phyloP scores from a whole-genome alignment of 1,140 invertebrate species.

The Philopotamus ludificatus region DNA sequence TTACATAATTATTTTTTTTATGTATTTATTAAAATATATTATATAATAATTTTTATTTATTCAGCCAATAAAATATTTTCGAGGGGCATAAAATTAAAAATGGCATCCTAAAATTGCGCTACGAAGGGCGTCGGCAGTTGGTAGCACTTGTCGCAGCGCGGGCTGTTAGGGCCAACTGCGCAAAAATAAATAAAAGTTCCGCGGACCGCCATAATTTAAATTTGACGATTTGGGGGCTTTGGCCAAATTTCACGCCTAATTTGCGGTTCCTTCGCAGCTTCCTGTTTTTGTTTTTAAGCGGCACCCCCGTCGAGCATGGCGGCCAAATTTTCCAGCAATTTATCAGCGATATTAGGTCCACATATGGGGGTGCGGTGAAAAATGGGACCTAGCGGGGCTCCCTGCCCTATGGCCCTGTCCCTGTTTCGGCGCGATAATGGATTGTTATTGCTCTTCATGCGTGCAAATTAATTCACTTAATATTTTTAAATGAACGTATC shows the following conservation, averaged over 20 bases:
- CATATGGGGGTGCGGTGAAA: not conserved
- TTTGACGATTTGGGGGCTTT: constrained; percentile 6
- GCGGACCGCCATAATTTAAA: constrained; percentile 13
- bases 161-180: not conserved
- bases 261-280: constrained; percentile 24
- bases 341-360: constrained; percentile 4
- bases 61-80: too few relatives aligned
- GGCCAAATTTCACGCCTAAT: constrained; percentile 31
- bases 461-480: too few relatives aligned
- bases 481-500: too few relatives aligned
- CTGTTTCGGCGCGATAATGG: too few relatives aligned
- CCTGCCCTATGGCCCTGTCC: too few relatives aligned
- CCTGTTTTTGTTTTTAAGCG: constrained; percentile 30
- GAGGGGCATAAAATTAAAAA: too few relatives aligned
- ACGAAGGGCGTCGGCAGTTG: not conserved
- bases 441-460: too few relatives aligned
- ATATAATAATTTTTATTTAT: too few relatives aligned
- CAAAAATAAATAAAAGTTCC: constrained; percentile 11
- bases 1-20: too few relatives aligned
- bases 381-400: too few relatives aligned
- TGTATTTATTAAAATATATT: too few relatives aligned
- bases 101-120: too few relatives aligned
- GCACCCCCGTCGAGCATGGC: constrained; percentile 8
- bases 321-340: constrained; percentile 4
- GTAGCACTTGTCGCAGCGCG: not conserved